Evolutionary conservation across 2,797 vertebrate species (phyloP).

Genomic region (Lemur catta): DNA sequence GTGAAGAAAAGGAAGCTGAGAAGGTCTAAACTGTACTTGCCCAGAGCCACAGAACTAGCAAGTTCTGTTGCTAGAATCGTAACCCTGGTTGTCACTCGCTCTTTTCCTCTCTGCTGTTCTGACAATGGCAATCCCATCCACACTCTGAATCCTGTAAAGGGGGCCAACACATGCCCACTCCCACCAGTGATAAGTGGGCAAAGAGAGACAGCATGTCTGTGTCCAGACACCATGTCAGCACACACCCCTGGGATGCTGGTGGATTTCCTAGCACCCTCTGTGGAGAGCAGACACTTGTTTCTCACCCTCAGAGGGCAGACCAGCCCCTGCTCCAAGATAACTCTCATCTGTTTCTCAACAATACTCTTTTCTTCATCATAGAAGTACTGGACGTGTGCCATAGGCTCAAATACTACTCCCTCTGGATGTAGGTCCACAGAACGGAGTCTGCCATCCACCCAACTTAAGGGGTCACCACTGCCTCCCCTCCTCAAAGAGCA

Average conservation of each 20-base stretch:
- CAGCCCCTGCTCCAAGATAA: not conserved
- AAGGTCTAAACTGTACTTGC: not conserved
- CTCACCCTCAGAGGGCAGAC: not conserved
- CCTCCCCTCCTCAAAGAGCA: not conserved
- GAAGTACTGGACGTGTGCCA: not conserved
- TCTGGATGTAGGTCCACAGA: not conserved
- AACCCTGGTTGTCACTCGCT: not conserved
- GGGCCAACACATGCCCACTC: not conserved
- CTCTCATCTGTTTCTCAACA: not conserved
- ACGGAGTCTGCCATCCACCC: not conserved
- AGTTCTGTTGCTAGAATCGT: not conserved
- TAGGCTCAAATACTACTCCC: not conserved
- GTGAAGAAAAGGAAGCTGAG: not conserved
- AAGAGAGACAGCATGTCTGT: not conserved
- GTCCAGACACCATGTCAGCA: not conserved
- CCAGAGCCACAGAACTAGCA: not conserved
- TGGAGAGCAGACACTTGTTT: not conserved
- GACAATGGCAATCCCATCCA: not conserved
- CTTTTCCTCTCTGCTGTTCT: not conserved
- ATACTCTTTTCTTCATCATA: not conserved
- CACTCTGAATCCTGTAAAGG: not conserved
- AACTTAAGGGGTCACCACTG: not conserved
- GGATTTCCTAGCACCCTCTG: not conserved
- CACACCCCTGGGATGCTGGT: not conserved
- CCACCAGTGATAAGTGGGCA: not conserved